phyloP scores from a whole-genome alignment of 2,113 vertebrate genomes.

The Brachionichthys hirsutus region DNA sequence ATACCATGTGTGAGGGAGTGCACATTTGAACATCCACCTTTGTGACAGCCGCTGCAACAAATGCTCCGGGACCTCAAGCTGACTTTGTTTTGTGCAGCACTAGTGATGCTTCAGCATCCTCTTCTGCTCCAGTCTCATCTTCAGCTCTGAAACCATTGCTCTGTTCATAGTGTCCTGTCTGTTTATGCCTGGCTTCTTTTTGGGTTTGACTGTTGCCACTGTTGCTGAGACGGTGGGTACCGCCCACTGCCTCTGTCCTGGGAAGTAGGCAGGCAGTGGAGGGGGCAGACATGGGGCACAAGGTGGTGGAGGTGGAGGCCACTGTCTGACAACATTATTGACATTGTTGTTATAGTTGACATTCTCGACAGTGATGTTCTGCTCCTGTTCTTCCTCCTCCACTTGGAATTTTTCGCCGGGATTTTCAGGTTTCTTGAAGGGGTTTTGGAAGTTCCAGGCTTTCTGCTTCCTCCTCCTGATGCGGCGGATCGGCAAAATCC shows the following conservation, averaged over 20 bases:
- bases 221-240: constrained; percentile 84
- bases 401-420: constrained; percentile 75
- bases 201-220: constrained; percentile 70
- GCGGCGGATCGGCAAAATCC: constrained; percentile 84
- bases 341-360: constrained; percentile 85
- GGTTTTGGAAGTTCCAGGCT: constrained; percentile 77
- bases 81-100: constrained; percentile 11
- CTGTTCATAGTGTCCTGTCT: constrained; percentile 70
- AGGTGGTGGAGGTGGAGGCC: constrained; percentile 42
- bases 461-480: constrained; percentile 79
- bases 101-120: constrained; percentile 70
- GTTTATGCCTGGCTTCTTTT: constrained; percentile 59
- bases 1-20: not conserved
- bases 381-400: constrained; percentile 67
- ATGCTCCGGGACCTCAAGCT: not conserved
- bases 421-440: constrained; percentile 75
- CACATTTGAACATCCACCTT: not conserved
- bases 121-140: constrained; percentile 89
- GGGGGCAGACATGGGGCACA: constrained; percentile 76
- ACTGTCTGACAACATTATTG: constrained; percentile 47
- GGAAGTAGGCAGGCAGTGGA: constrained; percentile 42
- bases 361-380: constrained; percentile 62
- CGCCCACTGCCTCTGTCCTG: constrained; percentile 60
- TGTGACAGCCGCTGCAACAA: not conserved
- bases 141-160: constrained; percentile 93